Percentiles rank a stretch among this genome's conserved stretches.
phyloP scores from a whole-genome alignment of 2,113 vertebrate species.

The Brachyistius frenatus region DNA sequence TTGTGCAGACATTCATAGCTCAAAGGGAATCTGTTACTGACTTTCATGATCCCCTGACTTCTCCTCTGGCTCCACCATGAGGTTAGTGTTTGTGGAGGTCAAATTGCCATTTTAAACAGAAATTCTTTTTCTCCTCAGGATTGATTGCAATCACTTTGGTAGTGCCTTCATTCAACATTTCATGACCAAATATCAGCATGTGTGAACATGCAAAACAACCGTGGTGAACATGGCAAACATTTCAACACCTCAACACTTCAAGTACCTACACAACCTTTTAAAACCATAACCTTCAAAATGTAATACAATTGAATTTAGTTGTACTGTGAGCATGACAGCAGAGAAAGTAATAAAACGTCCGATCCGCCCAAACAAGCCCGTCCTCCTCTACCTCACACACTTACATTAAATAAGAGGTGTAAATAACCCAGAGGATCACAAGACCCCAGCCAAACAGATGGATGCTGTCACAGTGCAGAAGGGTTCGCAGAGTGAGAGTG shows the following conservation, averaged over 20 bases:
- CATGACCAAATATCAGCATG: background rate
- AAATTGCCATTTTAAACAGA: background rate
- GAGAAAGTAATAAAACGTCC: background rate
- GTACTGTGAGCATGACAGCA: background rate
- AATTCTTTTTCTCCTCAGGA: background rate
- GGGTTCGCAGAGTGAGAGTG: slow-evolving; percentile 32
- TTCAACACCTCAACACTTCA: too few species aligned
- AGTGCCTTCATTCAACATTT: background rate
- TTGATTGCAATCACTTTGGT: background rate
- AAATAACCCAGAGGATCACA: slow-evolving; percentile 36
- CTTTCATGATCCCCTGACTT: background rate
- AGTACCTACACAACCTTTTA: background rate
- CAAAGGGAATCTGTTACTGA: background rate
- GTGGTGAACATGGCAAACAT: too few species aligned
- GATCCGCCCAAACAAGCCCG: too few species aligned
- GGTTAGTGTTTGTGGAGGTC: slow-evolving; percentile 14
- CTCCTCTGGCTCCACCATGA: slow-evolving; percentile 45
- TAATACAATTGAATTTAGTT: background rate
- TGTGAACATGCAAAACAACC: background rate
- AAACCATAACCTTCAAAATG: background rate
- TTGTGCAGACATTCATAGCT: background rate
- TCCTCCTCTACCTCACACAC: slow-evolving; percentile 1
- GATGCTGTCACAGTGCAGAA: slow-evolving; percentile 26
- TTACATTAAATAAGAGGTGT: slow-evolving; percentile 39
- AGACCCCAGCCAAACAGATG: slow-evolving; percentile 48